These are phyloP conservation scores for Orchesellides sinensis DNA, from an alignment of 2,888 invertebrate species.

Conservation along the genomic window DNA sequence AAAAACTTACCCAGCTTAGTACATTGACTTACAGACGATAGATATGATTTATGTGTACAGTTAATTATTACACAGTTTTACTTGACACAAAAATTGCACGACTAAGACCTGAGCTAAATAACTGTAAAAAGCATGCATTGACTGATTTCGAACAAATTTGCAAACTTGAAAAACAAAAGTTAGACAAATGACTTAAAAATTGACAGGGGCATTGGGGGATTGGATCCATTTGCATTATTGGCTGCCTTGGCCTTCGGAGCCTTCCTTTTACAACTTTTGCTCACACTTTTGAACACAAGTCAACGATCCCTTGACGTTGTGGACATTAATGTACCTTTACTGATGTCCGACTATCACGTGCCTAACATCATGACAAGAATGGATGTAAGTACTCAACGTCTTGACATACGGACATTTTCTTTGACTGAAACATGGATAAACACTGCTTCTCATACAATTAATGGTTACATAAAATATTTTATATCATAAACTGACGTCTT, in stretches of 20 bases:
- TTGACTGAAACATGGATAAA: not conserved
- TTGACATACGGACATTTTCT: not conserved
- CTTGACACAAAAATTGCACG: too few species aligned
- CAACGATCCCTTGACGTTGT: slow-evolving; percentile 73
- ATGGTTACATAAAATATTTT: too few species aligned
- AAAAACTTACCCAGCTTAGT: too few species aligned
- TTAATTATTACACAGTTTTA: too few species aligned
- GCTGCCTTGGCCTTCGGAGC: slow-evolving; percentile 75
- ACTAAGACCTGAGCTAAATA: too few species aligned
- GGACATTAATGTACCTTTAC: slow-evolving; percentile 73
- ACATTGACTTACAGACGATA: too few species aligned
- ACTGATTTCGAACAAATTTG: too few species aligned
- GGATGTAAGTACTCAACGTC: slow-evolving; percentile 73
- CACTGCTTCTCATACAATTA: not conserved
- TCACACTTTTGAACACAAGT: slow-evolving; percentile 73
- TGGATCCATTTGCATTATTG: slow-evolving; percentile 74
- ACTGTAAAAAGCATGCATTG: too few species aligned
- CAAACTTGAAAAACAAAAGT: too few species aligned
- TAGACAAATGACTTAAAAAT: slow-evolving; percentile 31
- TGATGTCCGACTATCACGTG: slow-evolving; percentile 74
- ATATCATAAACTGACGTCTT: too few species aligned
- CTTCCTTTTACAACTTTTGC: slow-evolving; percentile 73
- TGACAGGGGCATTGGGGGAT: slow-evolving; percentile 70
- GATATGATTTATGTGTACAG: too few species aligned
- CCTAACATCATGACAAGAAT: slow-evolving; percentile 72